Conservation (phyloP, 1,140 invertebrate genomes). For the Diploscapter pachys region DNA sequence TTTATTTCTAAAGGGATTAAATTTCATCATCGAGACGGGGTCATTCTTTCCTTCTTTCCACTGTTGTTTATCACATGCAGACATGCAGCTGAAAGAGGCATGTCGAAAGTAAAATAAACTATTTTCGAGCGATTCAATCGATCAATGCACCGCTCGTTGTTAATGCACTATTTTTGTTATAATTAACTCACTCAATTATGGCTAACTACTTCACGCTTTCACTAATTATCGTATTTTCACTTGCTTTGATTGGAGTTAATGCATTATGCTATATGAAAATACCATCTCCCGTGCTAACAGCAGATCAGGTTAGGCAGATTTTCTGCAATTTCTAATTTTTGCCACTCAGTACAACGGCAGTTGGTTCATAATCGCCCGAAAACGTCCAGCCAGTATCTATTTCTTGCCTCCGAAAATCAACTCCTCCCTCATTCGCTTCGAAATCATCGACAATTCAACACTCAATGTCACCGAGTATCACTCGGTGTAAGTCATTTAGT, state of each 20-base stretch:
- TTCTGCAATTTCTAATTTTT: background rate
- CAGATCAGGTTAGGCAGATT: slow-evolving; percentile 10
- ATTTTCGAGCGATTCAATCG: too few relatives aligned
- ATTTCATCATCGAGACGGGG: too few relatives aligned
- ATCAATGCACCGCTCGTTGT: too few relatives aligned
- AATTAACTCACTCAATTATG: too few relatives aligned
- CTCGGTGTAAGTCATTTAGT: slow-evolving; percentile 17
- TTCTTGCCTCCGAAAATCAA: slow-evolving; percentile 24
- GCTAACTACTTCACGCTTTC: too few relatives aligned
- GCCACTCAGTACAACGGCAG: slow-evolving; percentile 24
- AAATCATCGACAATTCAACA: background rate
- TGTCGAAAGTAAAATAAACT: too few relatives aligned
- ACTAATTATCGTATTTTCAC: too few relatives aligned
- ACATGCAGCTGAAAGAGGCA: too few relatives aligned
- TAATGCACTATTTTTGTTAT: too few relatives aligned
- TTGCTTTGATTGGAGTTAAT: too few relatives aligned
- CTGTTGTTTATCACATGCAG: too few relatives aligned
- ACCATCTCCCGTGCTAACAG: slow-evolving; percentile 6
- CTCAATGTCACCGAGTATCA: slow-evolving; percentile 29
- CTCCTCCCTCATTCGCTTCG: slow-evolving; percentile 26
- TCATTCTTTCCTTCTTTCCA: too few relatives aligned
- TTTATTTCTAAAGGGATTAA: background rate
- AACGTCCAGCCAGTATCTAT: slow-evolving; percentile 13
- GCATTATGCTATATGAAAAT: slow-evolving; percentile 16
- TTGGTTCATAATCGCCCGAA: slow-evolving; percentile 35